These are phyloP conservation scores for human DNA, from an alignment of 2,113 vertebrate genomes.

Conservation along the genomic window DNA sequence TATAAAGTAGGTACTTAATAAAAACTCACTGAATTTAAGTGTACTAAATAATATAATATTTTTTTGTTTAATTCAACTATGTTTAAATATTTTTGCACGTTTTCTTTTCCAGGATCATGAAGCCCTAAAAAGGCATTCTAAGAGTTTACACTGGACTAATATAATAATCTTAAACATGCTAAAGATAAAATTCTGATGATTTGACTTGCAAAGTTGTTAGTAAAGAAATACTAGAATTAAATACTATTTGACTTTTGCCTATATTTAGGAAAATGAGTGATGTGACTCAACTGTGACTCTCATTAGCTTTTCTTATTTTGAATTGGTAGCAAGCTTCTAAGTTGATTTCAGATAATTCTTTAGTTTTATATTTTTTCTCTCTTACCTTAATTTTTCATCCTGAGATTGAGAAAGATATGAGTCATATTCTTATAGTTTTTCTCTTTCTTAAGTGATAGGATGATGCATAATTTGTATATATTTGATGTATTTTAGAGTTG, in stretches of 20 bases:
- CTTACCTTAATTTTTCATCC: conserved; percentile 48
- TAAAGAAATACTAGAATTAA: neutral
- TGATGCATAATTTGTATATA: conserved; percentile 62
- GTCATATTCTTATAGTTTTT: neutral
- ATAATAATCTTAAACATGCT: neutral
- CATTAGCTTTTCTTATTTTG: conserved; percentile 46
- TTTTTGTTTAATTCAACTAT: neutral
- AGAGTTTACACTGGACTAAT: neutral
- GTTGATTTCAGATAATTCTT: conserved; percentile 50
- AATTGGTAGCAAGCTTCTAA: conserved; percentile 32
- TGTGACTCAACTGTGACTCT: neutral
- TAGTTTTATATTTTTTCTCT: conserved; percentile 22
- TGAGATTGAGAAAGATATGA: conserved; percentile 53
- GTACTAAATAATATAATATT: neutral
- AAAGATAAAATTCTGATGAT: neutral
- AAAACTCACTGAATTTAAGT: neutral
- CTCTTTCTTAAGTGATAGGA: conserved; percentile 37
- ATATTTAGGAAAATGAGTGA: conserved; percentile 50
- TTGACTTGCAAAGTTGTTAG: neutral
- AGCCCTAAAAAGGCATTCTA: neutral
- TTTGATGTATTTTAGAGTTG: conserved; percentile 68
- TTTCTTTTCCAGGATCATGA: neutral
- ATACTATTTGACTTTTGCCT: conserved; percentile 62
- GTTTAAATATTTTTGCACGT: neutral
- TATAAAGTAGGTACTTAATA: neutral